Base-by-base conservation (phyloP, 2,888 invertebrate species). In the Tillus elongatus region DNA sequence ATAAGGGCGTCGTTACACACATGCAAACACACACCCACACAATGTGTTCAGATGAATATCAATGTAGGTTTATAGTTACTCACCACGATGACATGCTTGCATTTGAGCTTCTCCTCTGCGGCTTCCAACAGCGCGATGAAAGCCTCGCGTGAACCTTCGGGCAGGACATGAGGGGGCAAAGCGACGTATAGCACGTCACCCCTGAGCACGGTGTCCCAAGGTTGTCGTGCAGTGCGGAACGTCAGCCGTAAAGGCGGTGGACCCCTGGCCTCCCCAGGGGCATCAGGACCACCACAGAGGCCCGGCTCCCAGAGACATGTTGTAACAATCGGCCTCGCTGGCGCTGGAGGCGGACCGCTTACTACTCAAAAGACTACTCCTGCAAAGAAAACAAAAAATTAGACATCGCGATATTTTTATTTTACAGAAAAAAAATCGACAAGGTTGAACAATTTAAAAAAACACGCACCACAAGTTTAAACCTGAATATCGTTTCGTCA, bases 201-300 rank as follows among this genome's bases (percentile, higher is more conserved):
- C 44, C 80, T 76, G 39, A 66, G 54, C 56, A 55, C 65, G 56
- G 60, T 61, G 51, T 58, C 66, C 66, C 54, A 70, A 48, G 58
- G 58, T 47, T 69, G 58, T 49, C 60, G 58, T 41, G 56, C 54
- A 37, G 64, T 73, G 72, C 57, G 71, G 68, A 50, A 63, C 49
- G 61, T 54, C 42, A 62, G 58, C 55, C 63, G 61, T 54, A 59
- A 45, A 32, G 59, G 58, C 51, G 63, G 61, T 57, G 60, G 55
- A 51, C 58, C 56, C 60, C 61, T 58, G 75, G 78, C 78, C 77
- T 80, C 80, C 77, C 81, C 87, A 86, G 92, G 91, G 80, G 81
- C 93, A 93, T 95, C 95, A 96, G 93, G 93, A 95, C 87, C 92
- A 93, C 89, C 88, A 93, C 93, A 87, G 93, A 92, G 93, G 93